phyloP scores from a whole-genome alignment of 2,113 vertebrate genomes.

The Chaetura pelagica region DNA sequence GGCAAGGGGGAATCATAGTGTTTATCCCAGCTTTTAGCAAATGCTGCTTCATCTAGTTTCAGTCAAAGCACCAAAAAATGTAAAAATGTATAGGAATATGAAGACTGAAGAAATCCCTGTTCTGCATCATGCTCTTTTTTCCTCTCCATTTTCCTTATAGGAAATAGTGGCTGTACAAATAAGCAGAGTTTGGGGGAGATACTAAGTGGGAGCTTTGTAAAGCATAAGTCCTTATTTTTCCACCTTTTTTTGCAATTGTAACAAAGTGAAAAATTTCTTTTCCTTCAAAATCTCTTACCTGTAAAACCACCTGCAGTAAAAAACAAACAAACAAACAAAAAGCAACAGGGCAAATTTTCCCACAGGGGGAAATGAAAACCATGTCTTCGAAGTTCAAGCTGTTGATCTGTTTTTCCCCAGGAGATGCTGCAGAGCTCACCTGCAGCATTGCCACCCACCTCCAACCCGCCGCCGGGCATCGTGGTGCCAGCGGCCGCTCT shows the following conservation, averaged over 20 bases:
- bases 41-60: background rate
- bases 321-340: background rate
- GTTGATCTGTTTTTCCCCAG: slow-evolving; percentile 49
- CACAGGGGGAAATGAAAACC: accelerated
- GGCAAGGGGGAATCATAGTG: accelerated
- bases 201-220: background rate
- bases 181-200: background rate
- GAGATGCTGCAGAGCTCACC: slow-evolving; percentile 95
- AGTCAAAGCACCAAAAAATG: background rate
- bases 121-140: background rate
- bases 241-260: background rate
- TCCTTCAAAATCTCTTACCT: accelerated
- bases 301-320: too few relatives aligned
- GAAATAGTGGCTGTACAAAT: background rate
- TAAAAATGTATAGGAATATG: background rate
- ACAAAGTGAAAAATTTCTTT: background rate
- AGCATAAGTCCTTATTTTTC: background rate
- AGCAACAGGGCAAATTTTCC: accelerated
- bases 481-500: slow-evolving; percentile 88
- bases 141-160: background rate
- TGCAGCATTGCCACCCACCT: slow-evolving; percentile 87
- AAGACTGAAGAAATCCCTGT: background rate
- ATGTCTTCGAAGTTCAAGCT: accelerated
- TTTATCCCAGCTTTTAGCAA: background rate
- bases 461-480: slow-evolving; percentile 90